Conservation (phyloP, 2,113 vertebrate species). For the Setophaga coronata region DNA sequence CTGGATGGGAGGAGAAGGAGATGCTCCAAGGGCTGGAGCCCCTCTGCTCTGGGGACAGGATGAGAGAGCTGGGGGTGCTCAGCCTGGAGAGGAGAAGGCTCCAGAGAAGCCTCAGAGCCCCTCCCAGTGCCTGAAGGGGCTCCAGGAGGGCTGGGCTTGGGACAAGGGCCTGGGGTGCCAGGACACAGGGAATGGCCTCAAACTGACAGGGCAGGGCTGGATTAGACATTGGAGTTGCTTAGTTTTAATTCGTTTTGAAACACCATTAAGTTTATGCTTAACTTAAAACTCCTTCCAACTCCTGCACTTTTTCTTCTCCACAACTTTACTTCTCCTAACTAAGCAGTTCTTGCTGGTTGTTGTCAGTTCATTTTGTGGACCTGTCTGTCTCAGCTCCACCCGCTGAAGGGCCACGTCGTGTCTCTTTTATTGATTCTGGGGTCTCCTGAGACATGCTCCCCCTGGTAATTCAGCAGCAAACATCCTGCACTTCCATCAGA, state of each 20-base stretch:
- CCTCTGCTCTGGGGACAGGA: neutral
- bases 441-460: neutral
- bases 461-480: neutral
- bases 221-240: neutral
- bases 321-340: neutral
- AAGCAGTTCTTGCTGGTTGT: neutral
- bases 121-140: neutral
- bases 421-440: neutral
- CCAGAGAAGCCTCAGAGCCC: neutral
- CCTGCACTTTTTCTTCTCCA: neutral
- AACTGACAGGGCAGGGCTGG: neutral
- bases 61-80: neutral
- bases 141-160: neutral
- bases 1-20: neutral
- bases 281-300: neutral
- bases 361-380: slow-evolving; percentile 27
- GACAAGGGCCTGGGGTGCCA: neutral
- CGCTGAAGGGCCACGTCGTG: neutral
- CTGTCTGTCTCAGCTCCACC: neutral
- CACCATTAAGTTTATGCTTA: neutral
- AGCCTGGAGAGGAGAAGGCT: neutral
- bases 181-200: neutral
- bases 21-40: neutral
- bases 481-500: neutral
- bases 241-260: neutral